These are phyloP conservation scores for Verasper variegatus DNA, from an alignment of 2,113 vertebrate species.

Conservation along the genomic window DNA sequence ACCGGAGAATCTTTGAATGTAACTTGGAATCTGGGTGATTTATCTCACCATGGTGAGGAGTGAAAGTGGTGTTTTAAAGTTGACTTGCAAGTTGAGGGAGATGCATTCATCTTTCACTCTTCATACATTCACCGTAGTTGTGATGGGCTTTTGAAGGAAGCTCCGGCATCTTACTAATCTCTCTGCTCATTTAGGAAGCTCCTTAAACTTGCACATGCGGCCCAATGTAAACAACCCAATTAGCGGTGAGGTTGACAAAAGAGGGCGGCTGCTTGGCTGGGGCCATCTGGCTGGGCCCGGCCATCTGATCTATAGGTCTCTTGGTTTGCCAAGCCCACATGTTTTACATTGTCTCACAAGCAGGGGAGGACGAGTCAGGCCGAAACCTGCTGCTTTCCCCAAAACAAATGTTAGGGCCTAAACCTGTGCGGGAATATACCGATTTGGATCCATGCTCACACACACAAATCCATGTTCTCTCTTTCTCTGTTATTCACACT, in stretches of 20 bases:
- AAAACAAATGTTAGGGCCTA: slow-evolving; percentile 16
- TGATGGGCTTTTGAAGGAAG: not conserved
- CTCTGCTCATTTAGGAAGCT: not conserved
- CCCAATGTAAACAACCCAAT: slow-evolving; percentile 66
- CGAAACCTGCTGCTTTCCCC: slow-evolving; percentile 28
- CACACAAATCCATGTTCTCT: slow-evolving; percentile 3
- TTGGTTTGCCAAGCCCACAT: slow-evolving; percentile 50
- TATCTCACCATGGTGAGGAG: not conserved
- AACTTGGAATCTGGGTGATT: not conserved
- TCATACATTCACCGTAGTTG: not conserved
- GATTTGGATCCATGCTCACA: slow-evolving; percentile 4
- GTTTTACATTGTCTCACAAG: slow-evolving; percentile 51
- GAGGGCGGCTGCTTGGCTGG: slow-evolving; percentile 44
- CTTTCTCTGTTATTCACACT: slow-evolving; percentile 7
- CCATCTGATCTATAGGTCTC: slow-evolving; percentile 57
- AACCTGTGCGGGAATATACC: slow-evolving; percentile 2
- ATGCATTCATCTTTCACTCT: not conserved
- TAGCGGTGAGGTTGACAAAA: slow-evolving; percentile 54
- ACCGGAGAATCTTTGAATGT: slow-evolving; percentile 4
- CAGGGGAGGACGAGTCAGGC: slow-evolving; percentile 1
- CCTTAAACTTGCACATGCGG: slow-evolving; percentile 39
- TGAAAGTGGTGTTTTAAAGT: not conserved
- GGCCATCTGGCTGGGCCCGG: slow-evolving; percentile 60
- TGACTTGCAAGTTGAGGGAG: not conserved
- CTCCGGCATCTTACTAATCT: too few species aligned